phyloP scores from a whole-genome alignment of 1,140 invertebrate genomes.

The Riptortus pedestris region DNA sequence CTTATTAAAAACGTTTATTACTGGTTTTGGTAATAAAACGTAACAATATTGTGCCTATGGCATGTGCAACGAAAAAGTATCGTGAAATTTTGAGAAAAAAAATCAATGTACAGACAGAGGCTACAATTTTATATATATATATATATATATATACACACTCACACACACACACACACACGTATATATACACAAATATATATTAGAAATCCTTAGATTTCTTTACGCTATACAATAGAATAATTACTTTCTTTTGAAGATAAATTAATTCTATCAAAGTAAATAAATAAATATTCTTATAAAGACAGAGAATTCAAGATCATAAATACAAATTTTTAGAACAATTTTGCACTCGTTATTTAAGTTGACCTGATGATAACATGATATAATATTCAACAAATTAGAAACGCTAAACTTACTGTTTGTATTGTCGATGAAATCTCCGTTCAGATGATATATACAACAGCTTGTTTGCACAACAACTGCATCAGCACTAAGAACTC shows the following conservation, averaged over 20 bases:
- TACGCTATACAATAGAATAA: neutral
- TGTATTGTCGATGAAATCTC: neutral
- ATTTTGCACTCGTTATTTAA: neutral
- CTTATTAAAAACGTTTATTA: too few relatives aligned
- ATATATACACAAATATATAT: too few relatives aligned
- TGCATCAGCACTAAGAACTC: neutral
- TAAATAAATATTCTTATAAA: neutral
- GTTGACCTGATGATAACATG: neutral
- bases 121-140: too few relatives aligned
- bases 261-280: neutral
- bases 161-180: too few relatives aligned
- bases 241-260: neutral
- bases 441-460: neutral
- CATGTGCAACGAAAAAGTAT: too few relatives aligned
- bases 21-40: too few relatives aligned
- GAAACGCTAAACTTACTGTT: neutral
- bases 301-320: neutral
- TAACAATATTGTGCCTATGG: too few relatives aligned
- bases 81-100: too few relatives aligned
- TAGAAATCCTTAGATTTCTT: too few relatives aligned
- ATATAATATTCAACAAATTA: neutral
- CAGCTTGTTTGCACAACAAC: neutral
- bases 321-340: neutral
- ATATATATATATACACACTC: too few relatives aligned
- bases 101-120: too few relatives aligned